Conservation (phyloP, 2,113 vertebrate genomes). For the Euleptes europaea region DNA sequence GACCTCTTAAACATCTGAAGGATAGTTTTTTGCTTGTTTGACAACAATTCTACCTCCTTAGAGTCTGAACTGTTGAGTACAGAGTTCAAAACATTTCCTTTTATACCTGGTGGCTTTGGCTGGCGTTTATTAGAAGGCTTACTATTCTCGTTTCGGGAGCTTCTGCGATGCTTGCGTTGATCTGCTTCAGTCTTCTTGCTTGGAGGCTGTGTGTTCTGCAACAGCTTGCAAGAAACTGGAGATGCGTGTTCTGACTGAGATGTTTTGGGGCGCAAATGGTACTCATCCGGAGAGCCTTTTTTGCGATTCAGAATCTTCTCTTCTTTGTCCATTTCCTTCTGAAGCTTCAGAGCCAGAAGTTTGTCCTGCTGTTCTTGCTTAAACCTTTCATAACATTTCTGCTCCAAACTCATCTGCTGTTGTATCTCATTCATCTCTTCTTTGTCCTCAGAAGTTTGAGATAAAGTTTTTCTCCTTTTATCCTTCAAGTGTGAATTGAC, state of each 20-base stretch:
- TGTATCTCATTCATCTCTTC: constrained; percentile 53
- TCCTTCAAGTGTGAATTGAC: constrained; percentile 32
- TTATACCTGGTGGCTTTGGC: constrained; percentile 41
- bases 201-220: constrained; percentile 33
- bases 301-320: constrained; percentile 72
- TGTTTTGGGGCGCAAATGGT: constrained; percentile 77
- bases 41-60: constrained; percentile 54
- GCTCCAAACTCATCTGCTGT: constrained; percentile 74
- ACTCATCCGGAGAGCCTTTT: constrained; percentile 85
- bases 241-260: constrained; percentile 23
- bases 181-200: constrained; percentile 24
- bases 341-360: constrained; percentile 84
- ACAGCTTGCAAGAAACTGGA: constrained; percentile 7
- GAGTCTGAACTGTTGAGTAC: constrained; percentile 55
- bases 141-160: constrained; percentile 67
- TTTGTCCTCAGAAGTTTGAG: constrained; percentile 17
- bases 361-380: constrained; percentile 89
- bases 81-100: constrained; percentile 64
- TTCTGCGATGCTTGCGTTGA: constrained; percentile 38
- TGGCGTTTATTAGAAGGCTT: constrained; percentile 50
- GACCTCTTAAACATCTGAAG: constrained; percentile 76
- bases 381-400: constrained; percentile 71
- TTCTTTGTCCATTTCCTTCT: constrained; percentile 82
- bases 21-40: constrained; percentile 76
- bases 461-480: constrained; percentile 67